Percentiles rank a stretch among this genome's conserved stretches.
These are phyloP conservation scores for Heteronetta atricapilla DNA, from an alignment of 2,113 vertebrate species.

Conservation along the genomic window DNA sequence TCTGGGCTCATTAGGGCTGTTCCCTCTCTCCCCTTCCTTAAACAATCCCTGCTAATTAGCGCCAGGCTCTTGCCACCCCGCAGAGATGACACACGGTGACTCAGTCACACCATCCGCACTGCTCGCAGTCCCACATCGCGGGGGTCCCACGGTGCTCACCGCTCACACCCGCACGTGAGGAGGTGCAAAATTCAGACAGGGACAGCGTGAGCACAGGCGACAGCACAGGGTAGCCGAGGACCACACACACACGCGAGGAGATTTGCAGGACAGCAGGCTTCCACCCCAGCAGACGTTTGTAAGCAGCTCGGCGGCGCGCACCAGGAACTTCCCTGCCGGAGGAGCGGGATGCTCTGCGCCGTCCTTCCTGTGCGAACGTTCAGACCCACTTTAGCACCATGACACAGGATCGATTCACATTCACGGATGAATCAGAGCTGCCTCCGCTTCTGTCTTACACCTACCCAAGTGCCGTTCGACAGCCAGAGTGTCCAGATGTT, in stretches of 20 bases:
- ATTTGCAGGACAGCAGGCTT: neutral
- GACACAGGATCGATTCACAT: neutral
- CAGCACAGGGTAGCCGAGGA: neutral
- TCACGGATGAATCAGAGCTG: conserved; percentile 10
- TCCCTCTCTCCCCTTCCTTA: neutral
- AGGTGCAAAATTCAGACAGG: accelerated
- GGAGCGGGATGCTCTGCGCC: too few species aligned
- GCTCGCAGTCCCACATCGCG: neutral
- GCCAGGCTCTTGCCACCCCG: neutral
- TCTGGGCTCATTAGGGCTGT: neutral
- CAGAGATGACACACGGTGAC: neutral
- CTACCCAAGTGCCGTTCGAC: neutral
- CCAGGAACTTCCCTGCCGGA: accelerated
- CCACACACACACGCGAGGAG: accelerated
- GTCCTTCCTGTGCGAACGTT: neutral
- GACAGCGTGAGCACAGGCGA: accelerated
- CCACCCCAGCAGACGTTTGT: accelerated
- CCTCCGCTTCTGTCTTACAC: neutral
- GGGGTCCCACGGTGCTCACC: accelerated
- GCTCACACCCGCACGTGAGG: accelerated
- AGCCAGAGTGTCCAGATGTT: neutral
- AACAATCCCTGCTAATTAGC: neutral
- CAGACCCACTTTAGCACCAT: neutral
- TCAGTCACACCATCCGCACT: conserved; percentile 5
- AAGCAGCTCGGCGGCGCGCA: accelerated